These are phyloP conservation scores for Ctenopoma kingsleyae DNA, from an alignment of 2,797 vertebrate genomes.

Conservation along the genomic window DNA sequence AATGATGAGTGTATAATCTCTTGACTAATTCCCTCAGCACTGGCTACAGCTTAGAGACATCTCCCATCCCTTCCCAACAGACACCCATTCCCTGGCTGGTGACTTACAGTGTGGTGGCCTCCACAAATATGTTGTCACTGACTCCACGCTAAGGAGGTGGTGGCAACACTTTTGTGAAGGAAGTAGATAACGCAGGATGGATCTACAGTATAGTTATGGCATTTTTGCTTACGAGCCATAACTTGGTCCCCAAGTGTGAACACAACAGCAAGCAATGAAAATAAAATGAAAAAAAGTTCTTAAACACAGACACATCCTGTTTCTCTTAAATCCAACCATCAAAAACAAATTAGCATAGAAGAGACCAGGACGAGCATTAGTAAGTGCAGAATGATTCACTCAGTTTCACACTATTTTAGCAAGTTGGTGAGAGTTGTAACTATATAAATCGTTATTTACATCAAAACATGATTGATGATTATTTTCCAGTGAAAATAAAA, in stretches of 20 bases:
- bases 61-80: constrained; percentile 83
- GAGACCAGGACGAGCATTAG: constrained; percentile 29
- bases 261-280: constrained; percentile 57
- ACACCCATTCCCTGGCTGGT: constrained; percentile 82
- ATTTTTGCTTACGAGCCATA: constrained; percentile 74
- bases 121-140: constrained; percentile 80
- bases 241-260: constrained; percentile 66
- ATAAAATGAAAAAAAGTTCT: constrained; percentile 37
- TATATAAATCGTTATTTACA: not conserved
- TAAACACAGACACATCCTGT: constrained; percentile 38
- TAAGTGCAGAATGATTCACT: constrained; percentile 9
- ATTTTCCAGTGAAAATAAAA: too few relatives aligned
- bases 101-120: constrained; percentile 83
- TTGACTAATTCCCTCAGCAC: constrained; percentile 87
- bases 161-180: constrained; percentile 76
- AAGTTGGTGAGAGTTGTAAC: not conserved
- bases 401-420: constrained; percentile 6
- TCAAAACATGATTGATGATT: not conserved
- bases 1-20: constrained; percentile 90
- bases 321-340: constrained; percentile 36
- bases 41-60: constrained; percentile 87
- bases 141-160: constrained; percentile 76
- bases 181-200: constrained; percentile 77
- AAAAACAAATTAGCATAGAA: constrained; percentile 34
- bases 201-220: constrained; percentile 73